Base-by-base conservation (phyloP, 2,888 invertebrate species). In the Lasioglossum vierecki region DNA sequence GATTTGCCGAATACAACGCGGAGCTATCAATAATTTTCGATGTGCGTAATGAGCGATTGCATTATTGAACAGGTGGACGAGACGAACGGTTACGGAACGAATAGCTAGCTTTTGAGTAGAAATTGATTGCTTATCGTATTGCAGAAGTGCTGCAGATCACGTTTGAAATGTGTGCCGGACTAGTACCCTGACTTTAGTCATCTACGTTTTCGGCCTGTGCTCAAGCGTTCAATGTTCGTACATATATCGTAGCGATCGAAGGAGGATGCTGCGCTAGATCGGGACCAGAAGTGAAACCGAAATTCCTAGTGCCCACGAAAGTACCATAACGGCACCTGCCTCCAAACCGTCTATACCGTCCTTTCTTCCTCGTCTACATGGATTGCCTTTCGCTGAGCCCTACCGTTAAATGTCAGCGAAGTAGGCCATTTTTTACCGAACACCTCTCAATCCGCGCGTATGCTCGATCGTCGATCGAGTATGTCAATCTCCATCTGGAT, bases 341-440 rank as follows among this genome's bases (percentile, higher is more conserved):
- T 9, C 35, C n/a, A 41, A 68, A 57, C 57, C 30, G 30, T 30
- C 30, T 30, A 30, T 0, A 9, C 46, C 4, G 0, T 53, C 2
- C 8, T 11, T 46, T 18, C 39, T 39, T 39, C 39, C 39, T 30
- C 22, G n/a, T 35, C 26, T 13, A 35, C 30, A 15, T n/a, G 8
- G 46, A 22, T 73, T 44, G 18, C 76, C 73, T 81, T 70, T 77
- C 77, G 49, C 49, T 18, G 13, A 46, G 49, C 22, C 63, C 39
- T 26, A 15, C 22, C 46, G 72, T 70, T 70, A 70, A 74, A 13
- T 22, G n/a, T 41, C 30, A 4, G 22, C n/a, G 2, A 84, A 84
- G 83, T 82, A 70, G 83, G 82, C 22, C 81, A 46, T 26, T 76
- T 80, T 80, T 83, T 57, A 8, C 8, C 53, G 44, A 53, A 35